Base-by-base conservation (phyloP, 2,888 invertebrate species). In the Blastobasis lacticolella region DNA sequence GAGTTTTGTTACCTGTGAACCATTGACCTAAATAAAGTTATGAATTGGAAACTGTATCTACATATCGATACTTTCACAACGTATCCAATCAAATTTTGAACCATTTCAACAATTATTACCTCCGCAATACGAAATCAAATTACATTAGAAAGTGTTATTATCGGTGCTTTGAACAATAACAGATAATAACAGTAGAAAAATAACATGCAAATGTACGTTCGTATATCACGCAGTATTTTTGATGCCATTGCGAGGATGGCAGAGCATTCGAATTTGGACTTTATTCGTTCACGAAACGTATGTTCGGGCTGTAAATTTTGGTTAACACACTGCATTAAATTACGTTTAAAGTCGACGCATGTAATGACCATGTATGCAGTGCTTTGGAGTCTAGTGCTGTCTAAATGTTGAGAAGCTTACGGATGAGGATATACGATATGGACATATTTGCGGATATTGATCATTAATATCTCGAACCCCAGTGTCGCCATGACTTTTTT, bases 351-450 rank as follows among this genome's bases (percentile, higher is more conserved):
- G 62, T 66, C 61, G 66, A 69, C 66, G 66, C 65, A 61, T 61
- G 66, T 79, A 79, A 79, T 80, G 72, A 75, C 76, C 68, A 75
- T 61, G 65, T 65, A 67, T 71, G 70, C 73, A 76, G 71, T 73
- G 71, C 69, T 69, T 67, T 68, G 67, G 69, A 64, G 67, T 62
- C 58, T 55, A 64, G 71, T 23, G 23, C 23, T 23, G 23, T 23
- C 23, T 23, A 23, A 23, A 23, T 3, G 23, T 3, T 23, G 23
- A 23, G 23, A 23, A 23, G 23, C 3, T 23, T 23, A 23, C 23
- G 23, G 23, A 23, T 23, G 23, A 23, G 23, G 23, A 23, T 23
- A 3, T 23, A 23, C 23, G 23, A 23, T 23, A 23, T n/a, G n/a
- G n/a, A n/a, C n/a, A n/a, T n/a, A n/a, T 23, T 23, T 23, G 3